Evolutionary conservation across 2,797 vertebrate species (phyloP), one percentile per base, ranked within the genome.

Genomic region (Falco cherrug): DNA sequence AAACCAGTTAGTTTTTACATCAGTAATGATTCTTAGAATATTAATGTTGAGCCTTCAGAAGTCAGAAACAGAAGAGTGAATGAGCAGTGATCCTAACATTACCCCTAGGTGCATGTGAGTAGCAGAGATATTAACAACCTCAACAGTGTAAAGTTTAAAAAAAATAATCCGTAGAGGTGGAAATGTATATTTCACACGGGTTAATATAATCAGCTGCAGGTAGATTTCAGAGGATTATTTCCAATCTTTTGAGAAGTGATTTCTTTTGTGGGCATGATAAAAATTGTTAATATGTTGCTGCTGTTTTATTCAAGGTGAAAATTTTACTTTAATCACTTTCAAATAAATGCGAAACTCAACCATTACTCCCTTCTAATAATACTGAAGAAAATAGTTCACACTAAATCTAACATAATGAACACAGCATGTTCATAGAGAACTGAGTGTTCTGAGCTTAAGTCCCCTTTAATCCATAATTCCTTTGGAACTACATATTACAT

Each of bases 351-450:
- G 78, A 96, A 95, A 84, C 92, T 97, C 92, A 94, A 48, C 97
- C 89, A 83, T 96, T 85, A 85, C 96, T 91, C 89, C 73, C 79
- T 97, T 97, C 97, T 97, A 97, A 97, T 97, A 96, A 97, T 84
- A 91, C 87, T 96, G 90, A 96, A 91, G 97, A 97, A 98, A 97
- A 97, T 89, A 96, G 63, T 96, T 97, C 96, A 83, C 77, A 96
- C 93, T 98, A 96, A 97, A 97, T 97, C 96, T 97, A 98, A 88
- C 95, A 96, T 97, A 98, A 98, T 97, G 88, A 98, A 97, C 90
- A 95, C 96, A 95, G 93, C 73, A 93, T 94, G 87, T 90, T 98
- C 92, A 89, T 87, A 96, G 94, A 97, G 96, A 97, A 96, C 80
- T 56, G 87, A 97, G 89, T 91, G 89, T 95, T 97, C 96, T 96